These are phyloP conservation scores for Gymnocephalus cernua DNA, from an alignment of 2,113 vertebrate genomes.

Conservation along the genomic window DNA sequence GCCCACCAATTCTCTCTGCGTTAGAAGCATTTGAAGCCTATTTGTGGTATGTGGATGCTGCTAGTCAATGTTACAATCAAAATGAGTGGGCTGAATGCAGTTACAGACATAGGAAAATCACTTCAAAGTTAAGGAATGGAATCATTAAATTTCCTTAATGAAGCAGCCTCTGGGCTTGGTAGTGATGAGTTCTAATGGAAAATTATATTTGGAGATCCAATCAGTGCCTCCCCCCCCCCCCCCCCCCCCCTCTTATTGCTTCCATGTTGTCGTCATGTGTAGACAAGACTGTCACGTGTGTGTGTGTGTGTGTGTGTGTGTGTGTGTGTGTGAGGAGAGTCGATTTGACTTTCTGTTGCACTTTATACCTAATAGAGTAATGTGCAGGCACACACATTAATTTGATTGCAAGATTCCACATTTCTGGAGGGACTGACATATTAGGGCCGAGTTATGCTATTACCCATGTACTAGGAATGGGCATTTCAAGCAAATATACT, in stretches of 20 bases:
- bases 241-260: neutral
- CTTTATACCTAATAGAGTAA: neutral
- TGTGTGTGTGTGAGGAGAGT: neutral
- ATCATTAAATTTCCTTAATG: slow-evolving; percentile 75
- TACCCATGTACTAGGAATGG: too few species aligned
- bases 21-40: slow-evolving; percentile 33
- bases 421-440: neutral
- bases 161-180: slow-evolving; percentile 71
- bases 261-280: slow-evolving; percentile 50
- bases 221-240: slow-evolving; percentile 26
- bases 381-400: neutral
- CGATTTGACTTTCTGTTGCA: neutral
- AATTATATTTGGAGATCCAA: slow-evolving; percentile 77
- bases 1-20: slow-evolving; percentile 7
- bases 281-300: neutral
- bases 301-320: slow-evolving; percentile 19
- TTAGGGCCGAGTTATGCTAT: neutral
- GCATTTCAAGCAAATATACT: too few species aligned
- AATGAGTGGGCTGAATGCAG: slow-evolving; percentile 41
- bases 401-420: neutral
- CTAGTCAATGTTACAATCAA: slow-evolving; percentile 19
- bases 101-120: slow-evolving; percentile 53
- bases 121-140: slow-evolving; percentile 65
- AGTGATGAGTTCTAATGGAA: slow-evolving; percentile 69
- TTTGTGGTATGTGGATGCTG: slow-evolving; percentile 46